These are phyloP conservation scores for Limnephilus marmoratus DNA, from an alignment of 2,888 invertebrate species.

Conservation along the genomic window DNA sequence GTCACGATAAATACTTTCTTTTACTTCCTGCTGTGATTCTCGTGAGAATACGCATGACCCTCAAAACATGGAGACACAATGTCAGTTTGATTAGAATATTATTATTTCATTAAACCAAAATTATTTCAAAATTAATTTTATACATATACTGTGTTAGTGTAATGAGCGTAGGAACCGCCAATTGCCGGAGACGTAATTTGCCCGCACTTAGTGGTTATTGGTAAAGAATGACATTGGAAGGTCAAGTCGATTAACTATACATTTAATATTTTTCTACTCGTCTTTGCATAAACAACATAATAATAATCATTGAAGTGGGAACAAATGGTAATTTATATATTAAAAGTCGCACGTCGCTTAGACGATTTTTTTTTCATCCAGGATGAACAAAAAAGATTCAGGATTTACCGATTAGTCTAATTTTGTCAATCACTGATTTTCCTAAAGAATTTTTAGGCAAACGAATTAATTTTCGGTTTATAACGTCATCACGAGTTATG, in stretches of 20 bases:
- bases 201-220: neutral
- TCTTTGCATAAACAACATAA: neutral
- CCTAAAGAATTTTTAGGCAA: neutral
- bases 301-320: neutral
- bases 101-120: too few relatives aligned
- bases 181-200: constrained; percentile 31
- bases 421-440: neutral
- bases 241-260: constrained; percentile 9
- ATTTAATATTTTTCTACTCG: neutral
- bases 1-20: too few relatives aligned
- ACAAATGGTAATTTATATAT: neutral
- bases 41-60: too few relatives aligned
- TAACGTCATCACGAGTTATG: neutral
- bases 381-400: too few relatives aligned
- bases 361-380: too few relatives aligned
- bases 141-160: neutral
- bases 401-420: too few relatives aligned
- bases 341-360: too few relatives aligned
- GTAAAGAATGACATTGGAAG: constrained; percentile 41
- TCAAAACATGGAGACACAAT: too few relatives aligned
- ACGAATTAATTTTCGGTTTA: neutral
- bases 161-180: neutral
- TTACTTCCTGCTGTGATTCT: too few relatives aligned
- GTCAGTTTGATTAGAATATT: too few relatives aligned
- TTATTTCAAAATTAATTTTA: neutral